Conservation (phyloP, 2,888 invertebrate genomes). For the Perithous albicinctus region DNA sequence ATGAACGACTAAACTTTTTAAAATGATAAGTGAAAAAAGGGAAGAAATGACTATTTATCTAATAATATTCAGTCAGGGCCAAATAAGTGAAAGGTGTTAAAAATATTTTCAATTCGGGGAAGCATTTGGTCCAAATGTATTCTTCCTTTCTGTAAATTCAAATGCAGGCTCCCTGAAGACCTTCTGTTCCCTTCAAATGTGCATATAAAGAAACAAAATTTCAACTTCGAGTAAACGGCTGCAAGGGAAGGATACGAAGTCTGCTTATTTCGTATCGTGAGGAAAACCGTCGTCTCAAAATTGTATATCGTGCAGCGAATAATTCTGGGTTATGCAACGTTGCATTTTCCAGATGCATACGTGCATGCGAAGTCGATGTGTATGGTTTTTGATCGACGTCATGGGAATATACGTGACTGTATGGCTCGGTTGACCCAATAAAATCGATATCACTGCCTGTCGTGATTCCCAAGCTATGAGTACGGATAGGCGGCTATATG, state of each 20-base stretch:
- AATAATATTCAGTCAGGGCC: neutral
- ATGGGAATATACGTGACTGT: constrained; percentile 36
- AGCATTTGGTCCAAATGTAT: neutral
- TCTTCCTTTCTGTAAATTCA: neutral
- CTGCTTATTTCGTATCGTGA: neutral
- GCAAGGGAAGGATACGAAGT: neutral
- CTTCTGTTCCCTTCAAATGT: neutral
- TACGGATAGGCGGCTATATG: constrained; percentile 25
- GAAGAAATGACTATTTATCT: neutral
- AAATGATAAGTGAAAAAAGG: too few relatives aligned
- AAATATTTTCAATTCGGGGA: neutral
- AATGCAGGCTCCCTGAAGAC: neutral
- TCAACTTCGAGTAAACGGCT: neutral
- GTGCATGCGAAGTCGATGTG: neutral
- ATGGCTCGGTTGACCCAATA: constrained; percentile 58
- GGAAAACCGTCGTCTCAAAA: neutral
- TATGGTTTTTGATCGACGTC: constrained; percentile 30
- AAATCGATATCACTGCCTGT: constrained; percentile 64
- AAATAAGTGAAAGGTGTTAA: neutral
- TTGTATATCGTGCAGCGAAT: neutral
- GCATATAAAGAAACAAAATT: neutral
- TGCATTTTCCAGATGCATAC: neutral
- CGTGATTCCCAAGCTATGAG: constrained; percentile 52
- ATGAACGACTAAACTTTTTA: too few relatives aligned
- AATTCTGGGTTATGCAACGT: neutral